Conservation (phyloP, 1,140 invertebrate species). For the Heliothis subflexa region DNA sequence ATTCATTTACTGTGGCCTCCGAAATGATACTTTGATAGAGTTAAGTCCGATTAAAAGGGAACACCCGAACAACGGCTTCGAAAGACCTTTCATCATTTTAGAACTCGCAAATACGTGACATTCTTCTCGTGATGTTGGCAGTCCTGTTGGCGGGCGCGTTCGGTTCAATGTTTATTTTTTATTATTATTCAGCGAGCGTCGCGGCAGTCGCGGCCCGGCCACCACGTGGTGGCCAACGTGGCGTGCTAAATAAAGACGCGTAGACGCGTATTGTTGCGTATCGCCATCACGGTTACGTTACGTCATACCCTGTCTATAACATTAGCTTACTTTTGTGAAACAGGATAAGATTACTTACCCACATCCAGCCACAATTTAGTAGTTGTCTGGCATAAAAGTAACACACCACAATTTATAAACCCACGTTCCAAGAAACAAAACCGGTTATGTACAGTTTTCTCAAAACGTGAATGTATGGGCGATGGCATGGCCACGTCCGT, state of each 20-base stretch:
- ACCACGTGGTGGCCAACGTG: slow-evolving; percentile 48
- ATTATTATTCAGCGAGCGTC: slow-evolving; percentile 45
- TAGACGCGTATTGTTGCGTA: slow-evolving; percentile 41
- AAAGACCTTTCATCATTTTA: slow-evolving; percentile 1
- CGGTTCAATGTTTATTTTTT: slow-evolving; percentile 50
- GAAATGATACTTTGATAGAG: background rate
- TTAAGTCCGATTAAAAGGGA: background rate
- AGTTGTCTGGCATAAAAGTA: slow-evolving; percentile 1
- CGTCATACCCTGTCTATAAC: slow-evolving; percentile 41
- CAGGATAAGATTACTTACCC: background rate
- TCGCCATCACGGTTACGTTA: slow-evolving; percentile 41
- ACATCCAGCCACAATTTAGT: slow-evolving; percentile 20
- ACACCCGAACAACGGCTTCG: background rate
- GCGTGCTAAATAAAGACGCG: slow-evolving; percentile 48
- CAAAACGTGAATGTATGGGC: no score
- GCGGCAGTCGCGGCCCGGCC: slow-evolving; percentile 37
- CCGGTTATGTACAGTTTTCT: no score
- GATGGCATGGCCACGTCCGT: background rate
- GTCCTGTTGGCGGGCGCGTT: slow-evolving; percentile 38
- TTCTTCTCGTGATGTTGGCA: slow-evolving; percentile 42
- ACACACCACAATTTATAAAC: background rate
- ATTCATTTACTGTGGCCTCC: background rate
- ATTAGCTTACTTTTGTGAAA: slow-evolving; percentile 30
- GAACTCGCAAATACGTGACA: slow-evolving; percentile 27
- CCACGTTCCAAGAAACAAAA: background rate